Conservation (phyloP, 2,797 vertebrate genomes). For the Phaenicophaeus curvirostris region DNA sequence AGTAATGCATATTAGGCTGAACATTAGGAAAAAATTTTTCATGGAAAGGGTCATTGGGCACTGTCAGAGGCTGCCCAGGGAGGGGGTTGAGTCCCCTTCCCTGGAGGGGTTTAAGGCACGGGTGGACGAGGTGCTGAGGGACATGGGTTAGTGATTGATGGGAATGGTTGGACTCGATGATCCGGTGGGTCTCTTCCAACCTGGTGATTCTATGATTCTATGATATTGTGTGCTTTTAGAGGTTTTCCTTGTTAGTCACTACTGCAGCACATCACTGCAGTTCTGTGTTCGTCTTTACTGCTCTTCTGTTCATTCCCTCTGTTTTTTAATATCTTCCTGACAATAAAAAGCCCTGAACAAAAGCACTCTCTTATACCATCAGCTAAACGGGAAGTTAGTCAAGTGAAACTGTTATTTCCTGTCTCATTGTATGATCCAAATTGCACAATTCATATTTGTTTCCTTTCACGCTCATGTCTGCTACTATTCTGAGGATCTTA, state of each 20-base stretch:
- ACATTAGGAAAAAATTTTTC: too few species aligned
- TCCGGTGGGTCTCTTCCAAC: too few species aligned
- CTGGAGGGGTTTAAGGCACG: too few species aligned
- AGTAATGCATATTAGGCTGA: not conserved
- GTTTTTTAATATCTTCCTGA: not conserved
- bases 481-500: not conserved
- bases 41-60: too few species aligned
- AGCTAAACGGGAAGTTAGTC: slow-evolving; percentile 2
- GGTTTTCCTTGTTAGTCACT: not conserved
- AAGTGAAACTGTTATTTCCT: not conserved
- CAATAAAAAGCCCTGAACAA: not conserved
- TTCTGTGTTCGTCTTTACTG: not conserved
- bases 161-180: too few species aligned
- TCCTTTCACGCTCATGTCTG: not conserved
- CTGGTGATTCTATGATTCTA: too few species aligned
- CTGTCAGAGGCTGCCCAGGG: too few species aligned
- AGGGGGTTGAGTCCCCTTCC: too few species aligned
- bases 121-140: too few species aligned
- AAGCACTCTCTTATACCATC: not conserved
- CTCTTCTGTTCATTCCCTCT: not conserved
- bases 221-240: not conserved
- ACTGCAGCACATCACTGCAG: not conserved
- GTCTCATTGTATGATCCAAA: not conserved
- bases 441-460: not conserved
- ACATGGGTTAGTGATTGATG: too few species aligned